Base-by-base conservation (phyloP, 2,797 vertebrate genomes). In the Phrynocephalus vlangalii region DNA sequence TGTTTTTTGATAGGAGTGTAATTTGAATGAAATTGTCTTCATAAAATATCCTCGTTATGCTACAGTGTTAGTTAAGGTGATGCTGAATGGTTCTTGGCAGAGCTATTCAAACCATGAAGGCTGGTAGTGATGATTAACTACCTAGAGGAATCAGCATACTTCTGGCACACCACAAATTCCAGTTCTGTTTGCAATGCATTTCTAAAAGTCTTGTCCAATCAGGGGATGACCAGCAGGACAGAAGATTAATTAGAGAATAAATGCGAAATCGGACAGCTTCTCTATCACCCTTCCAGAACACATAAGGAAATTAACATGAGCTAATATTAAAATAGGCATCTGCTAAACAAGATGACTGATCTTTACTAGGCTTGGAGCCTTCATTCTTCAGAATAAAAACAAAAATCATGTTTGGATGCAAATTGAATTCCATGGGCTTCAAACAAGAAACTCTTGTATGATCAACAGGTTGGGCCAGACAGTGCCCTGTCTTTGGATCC, bases 161-260 rank as follows among this genome's bases (percentile, higher is more conserved):
- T 68, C 48, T 60, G 44, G 68, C 30, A 52, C 70, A 50, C 26
- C 88, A 72, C 15, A 82, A 88, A 85, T 22, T 4, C 63, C 89
- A 83, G 16, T 60, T 85, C 30, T 6, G 60, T 72, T 90, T 44
- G 28, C 66, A 88, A 91, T 22, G n/a, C 6, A 78, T 20, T 87
- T 73, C 80, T 44, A 87, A 91, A 92, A 67, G 50, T 1, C 18
- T 80, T 15, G 20, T 84, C 66, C 83, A 92, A 85, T 70, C 72
- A 79, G 16, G 77, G 22, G 63, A 68, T 44, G 73, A 70, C 22
- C 72, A 56, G 3, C 50, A 78, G 44, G n/a, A 10, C 7, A 56
- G 24, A 52, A 44, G 24, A 72, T 18, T 72, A 87, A 38, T 67
- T 84, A n/a, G 6, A 66, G 20, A 79, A 84, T 66, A 44, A 66